Percentiles rank a stretch among this genome's conserved stretches.
Conservation (phyloP, 2,888 invertebrate species). For the Belgica antarctica region DNA sequence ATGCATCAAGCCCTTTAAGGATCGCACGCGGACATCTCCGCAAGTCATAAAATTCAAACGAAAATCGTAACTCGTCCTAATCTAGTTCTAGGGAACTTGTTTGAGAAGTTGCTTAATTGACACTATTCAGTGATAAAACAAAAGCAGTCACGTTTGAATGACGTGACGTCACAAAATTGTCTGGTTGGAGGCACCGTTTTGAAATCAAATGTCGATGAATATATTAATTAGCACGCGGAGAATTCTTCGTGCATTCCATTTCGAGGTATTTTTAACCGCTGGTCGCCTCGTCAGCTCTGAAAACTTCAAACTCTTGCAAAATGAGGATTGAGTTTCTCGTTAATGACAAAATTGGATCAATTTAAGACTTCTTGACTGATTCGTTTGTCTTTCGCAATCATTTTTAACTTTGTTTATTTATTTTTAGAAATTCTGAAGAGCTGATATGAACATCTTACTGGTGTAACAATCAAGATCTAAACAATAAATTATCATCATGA, state of each 20-base stretch:
- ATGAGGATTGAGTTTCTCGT: too few species aligned
- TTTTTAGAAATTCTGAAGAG: constrained; percentile 4
- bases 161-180: background rate
- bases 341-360: background rate
- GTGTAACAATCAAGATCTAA: background rate
- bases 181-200: too few species aligned
- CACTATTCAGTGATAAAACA: background rate
- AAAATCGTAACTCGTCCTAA: background rate
- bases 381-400: background rate
- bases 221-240: too few species aligned
- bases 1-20: too few species aligned
- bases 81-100: background rate
- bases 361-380: too few species aligned
- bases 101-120: background rate
- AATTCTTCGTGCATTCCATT: too few species aligned
- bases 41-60: too few species aligned
- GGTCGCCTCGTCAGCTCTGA: too few species aligned
- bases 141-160: background rate
- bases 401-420: background rate
- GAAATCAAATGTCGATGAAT: background rate
- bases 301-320: too few species aligned
- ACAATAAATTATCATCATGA: constrained; percentile 1
- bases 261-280: too few species aligned
- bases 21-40: too few species aligned
- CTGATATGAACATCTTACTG: background rate